Conservation (phyloP, 2,888 invertebrate species). For the Gari tellinella region DNA sequence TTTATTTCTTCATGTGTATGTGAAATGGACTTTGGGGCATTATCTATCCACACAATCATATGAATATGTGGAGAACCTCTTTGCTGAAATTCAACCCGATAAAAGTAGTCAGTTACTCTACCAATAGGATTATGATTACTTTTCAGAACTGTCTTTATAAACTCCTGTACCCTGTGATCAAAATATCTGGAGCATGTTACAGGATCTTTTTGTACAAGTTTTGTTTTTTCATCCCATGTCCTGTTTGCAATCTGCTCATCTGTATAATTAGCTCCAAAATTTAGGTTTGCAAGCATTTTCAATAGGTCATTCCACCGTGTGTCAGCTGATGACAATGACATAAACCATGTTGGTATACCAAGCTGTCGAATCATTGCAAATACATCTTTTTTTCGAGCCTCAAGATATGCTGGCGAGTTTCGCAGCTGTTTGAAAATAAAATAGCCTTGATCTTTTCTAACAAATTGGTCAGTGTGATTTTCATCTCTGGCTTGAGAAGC, state of each 20-base stretch:
- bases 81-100: slow-evolving; percentile 48
- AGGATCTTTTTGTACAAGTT: slow-evolving; percentile 51
- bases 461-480: slow-evolving; percentile 43
- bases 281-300: slow-evolving; percentile 40
- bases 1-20: slow-evolving; percentile 26
- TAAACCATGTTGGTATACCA: slow-evolving; percentile 60
- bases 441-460: slow-evolving; percentile 77
- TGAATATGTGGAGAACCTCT: slow-evolving; percentile 60
- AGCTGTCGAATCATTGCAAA: slow-evolving; percentile 64
- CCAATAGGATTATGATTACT: slow-evolving; percentile 48
- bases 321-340: slow-evolving; percentile 42
- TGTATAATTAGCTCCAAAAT: slow-evolving; percentile 17
- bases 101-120: slow-evolving; percentile 40
- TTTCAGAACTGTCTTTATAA: slow-evolving; percentile 44
- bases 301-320: slow-evolving; percentile 53
- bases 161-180: slow-evolving; percentile 48
- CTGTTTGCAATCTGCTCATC: slow-evolving; percentile 32
- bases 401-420: slow-evolving; percentile 39
- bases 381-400: slow-evolving; percentile 47
- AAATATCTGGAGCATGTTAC: slow-evolving; percentile 56
- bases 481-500: slow-evolving; percentile 29
- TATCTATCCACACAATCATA: slow-evolving; percentile 49
- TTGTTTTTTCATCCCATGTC: slow-evolving; percentile 41
- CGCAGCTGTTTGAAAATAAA: slow-evolving; percentile 67
- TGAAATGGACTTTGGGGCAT: slow-evolving; percentile 44